A percentile compares a stretch with the other conserved stretches of the same genome.
These are phyloP conservation scores for Lepidostoma basale DNA, from an alignment of 1,140 invertebrate species.

Conservation along the genomic window DNA sequence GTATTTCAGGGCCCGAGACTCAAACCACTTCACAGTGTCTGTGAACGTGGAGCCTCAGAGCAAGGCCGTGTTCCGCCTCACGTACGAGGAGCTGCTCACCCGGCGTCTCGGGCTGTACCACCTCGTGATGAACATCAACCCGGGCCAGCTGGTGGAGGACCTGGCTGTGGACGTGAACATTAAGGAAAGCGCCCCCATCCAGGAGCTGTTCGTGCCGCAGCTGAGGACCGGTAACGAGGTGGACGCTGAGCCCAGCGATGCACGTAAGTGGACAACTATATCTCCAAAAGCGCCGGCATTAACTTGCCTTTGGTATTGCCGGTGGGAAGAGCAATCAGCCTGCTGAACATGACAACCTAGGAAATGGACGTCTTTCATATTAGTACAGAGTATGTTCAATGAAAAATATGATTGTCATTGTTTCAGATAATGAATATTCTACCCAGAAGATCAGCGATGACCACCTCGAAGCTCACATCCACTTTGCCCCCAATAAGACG, in stretches of 20 bases:
- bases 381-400: neutral
- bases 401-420: neutral
- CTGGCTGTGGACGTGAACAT: slow-evolving; percentile 65
- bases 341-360: no score
- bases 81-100: slow-evolving; percentile 68
- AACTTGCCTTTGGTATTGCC: no score
- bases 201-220: slow-evolving; percentile 62
- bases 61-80: slow-evolving; percentile 67
- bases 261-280: slow-evolving; percentile 49
- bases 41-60: slow-evolving; percentile 66
- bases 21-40: slow-evolving; percentile 67
- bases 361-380: neutral
- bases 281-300: no score
- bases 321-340: no score
- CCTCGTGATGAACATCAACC: slow-evolving; percentile 67
- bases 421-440: slow-evolving; percentile 39
- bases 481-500: slow-evolving; percentile 36
- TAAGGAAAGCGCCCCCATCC: slow-evolving; percentile 63
- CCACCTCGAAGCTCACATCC: slow-evolving; percentile 23
- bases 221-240: slow-evolving; percentile 66
- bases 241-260: slow-evolving; percentile 56
- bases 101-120: slow-evolving; percentile 66
- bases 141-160: slow-evolving; percentile 63
- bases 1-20: slow-evolving; percentile 64
- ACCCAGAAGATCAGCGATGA: slow-evolving; percentile 25